Base-by-base conservation (phyloP, 2,113 vertebrate genomes). In the Myrmecophaga tridactyla region DNA sequence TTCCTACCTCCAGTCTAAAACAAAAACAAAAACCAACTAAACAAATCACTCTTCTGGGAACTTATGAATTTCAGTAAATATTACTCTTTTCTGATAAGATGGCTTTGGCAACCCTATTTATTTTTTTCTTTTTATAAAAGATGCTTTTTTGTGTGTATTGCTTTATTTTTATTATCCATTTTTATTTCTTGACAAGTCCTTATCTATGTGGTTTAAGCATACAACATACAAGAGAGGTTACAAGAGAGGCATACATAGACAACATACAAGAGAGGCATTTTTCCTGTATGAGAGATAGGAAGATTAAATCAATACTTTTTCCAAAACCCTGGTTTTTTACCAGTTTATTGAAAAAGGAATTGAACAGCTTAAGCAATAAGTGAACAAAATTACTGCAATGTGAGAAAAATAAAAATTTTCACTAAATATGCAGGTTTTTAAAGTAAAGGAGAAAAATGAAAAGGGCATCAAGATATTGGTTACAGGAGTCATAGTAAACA, bases 361-460 rank as follows among this genome's bases (percentile, higher is more conserved):
- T 96, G 12, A 94, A 48, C 6, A 86, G 25, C 36, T 93, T 53
- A 93, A 84, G 76, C 17, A 92, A 14, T 83, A 86, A 92, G 11
- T 72, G n/a, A 94, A 92, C 87, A 94, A 94, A 90, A 90, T 62
- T 85, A 89, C 43, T 60, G 25, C 76, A 94, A 12, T 67, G 92
- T 90, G 11, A 89, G 29, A 72, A 94, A 96, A 96, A 93, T 51
- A 89, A 70, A 82, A 29, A 21, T 67, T 94, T 84, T 75, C 88
- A 85, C 62, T 27, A 36, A 65, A 95, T 96, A 85, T 89, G 41
- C 36, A 92, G 13, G 78, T 67, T 89, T 92, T 95, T 83, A 81
- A 94, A 97, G 23, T 48, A 94, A 58, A 63, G 10, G 23, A 65
- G 8, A 53, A 3, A 94, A 89, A 36, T 90, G 4, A 91, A 93